phyloP scores from a whole-genome alignment of 2,797 vertebrate genomes.

The Anolis apletophallus region DNA sequence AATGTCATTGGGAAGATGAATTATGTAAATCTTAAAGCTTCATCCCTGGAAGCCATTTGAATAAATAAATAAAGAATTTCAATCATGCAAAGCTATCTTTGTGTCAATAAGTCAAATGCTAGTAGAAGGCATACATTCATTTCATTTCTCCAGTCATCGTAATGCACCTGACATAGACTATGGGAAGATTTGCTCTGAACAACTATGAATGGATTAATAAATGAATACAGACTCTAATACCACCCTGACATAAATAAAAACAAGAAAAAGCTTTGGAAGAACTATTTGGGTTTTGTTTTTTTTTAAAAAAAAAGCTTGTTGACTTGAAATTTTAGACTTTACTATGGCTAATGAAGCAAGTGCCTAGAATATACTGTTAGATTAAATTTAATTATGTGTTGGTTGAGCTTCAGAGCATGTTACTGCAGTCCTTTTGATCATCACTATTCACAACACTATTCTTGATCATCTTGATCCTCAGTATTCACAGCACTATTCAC shows the following conservation, averaged over 20 bases:
- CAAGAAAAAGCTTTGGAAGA: conserved; percentile 4
- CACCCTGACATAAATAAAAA: conserved; percentile 19
- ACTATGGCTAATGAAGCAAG: conserved; percentile 5
- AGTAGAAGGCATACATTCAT: conserved; percentile 11
- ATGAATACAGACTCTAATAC: conserved; percentile 16
- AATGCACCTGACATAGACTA: neutral
- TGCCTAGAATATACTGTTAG: neutral
- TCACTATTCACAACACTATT: neutral
- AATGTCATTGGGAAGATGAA: conserved; percentile 24
- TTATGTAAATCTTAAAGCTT: conserved; percentile 30
- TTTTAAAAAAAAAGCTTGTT: neutral
- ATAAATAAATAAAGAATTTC: conserved; percentile 28
- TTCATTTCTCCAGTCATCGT: conserved; percentile 1
- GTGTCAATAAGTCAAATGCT: conserved; percentile 14
- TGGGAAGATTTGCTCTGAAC: conserved; percentile 16
- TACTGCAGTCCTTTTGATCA: neutral
- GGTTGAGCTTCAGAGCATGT: neutral
- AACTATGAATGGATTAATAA: conserved; percentile 26
- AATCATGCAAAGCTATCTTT: conserved; percentile 13
- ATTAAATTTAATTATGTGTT: neutral
- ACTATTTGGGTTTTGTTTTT: conserved; percentile 6
- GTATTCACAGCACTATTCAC: too few species aligned
- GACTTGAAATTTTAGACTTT: neutral
- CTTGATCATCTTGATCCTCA: too few species aligned
- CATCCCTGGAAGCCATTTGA: conserved; percentile 34